These are phyloP conservation scores for Martes martes DNA, from an alignment of 2,113 vertebrate genomes.

Conservation along the genomic window DNA sequence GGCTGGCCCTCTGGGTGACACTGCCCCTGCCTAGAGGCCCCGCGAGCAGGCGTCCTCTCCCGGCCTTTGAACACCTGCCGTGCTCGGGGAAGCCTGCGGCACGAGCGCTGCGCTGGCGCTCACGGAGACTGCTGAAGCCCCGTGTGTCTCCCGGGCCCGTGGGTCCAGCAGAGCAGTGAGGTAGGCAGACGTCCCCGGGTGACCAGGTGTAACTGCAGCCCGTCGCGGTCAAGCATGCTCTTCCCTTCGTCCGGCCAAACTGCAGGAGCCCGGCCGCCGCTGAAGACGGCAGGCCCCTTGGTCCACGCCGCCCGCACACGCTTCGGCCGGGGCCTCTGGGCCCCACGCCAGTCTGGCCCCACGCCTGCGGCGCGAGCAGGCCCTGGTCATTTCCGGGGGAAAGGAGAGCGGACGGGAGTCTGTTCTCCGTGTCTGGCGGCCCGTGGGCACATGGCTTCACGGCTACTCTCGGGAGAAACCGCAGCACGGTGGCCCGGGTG, in stretches of 20 bases:
- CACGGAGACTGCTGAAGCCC: not conserved
- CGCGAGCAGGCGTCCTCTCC: accelerated
- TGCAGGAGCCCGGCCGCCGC: not conserved
- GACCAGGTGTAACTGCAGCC: not conserved
- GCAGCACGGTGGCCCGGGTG: not conserved
- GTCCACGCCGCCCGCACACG: not conserved
- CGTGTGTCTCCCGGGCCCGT: no score
- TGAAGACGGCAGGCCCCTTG: not conserved
- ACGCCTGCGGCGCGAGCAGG: accelerated
- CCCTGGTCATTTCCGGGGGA: not conserved
- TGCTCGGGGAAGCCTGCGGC: not conserved
- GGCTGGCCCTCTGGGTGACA: not conserved
- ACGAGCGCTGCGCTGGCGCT: accelerated
- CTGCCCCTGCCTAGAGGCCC: not conserved
- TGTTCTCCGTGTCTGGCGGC: not conserved
- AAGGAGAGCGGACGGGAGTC: not conserved
- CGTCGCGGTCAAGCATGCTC: not conserved
- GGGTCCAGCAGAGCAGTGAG: not conserved
- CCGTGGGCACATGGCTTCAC: not conserved
- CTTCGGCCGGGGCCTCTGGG: not conserved
- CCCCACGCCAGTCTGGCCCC: not conserved
- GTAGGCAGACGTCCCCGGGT: not conserved
- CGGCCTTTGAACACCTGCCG: not conserved
- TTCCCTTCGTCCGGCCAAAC: not conserved
- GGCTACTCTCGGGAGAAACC: not conserved